Evolutionary conservation across 2,113 vertebrate species (phyloP).

Genomic region (Seriola quinqueradiata): DNA sequence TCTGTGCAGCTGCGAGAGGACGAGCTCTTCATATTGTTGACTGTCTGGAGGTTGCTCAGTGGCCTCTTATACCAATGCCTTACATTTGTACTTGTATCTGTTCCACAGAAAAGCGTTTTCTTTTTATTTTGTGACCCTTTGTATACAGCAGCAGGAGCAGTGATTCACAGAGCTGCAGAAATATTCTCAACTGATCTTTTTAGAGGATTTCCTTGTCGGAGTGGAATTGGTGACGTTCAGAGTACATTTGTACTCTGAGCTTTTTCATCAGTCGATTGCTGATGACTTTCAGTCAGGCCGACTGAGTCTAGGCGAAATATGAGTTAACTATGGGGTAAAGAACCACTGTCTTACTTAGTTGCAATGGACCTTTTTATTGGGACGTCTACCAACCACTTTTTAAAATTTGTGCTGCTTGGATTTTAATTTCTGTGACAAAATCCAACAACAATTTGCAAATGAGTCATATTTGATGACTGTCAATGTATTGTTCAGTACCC

Average conservation of each 20-base stretch:
- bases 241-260: neutral
- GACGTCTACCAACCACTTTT: constrained; percentile 39
- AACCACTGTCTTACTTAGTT: constrained; percentile 68
- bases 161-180: neutral
- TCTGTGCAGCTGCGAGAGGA: constrained; percentile 60
- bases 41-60: constrained; percentile 36
- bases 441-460: constrained; percentile 22
- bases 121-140: constrained; percentile 48
- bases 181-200: neutral
- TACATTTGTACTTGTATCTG: constrained; percentile 76
- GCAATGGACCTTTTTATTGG: constrained; percentile 43
- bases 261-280: constrained; percentile 8
- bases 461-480: constrained; percentile 28
- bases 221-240: neutral
- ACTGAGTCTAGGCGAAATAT: neutral
- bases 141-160: constrained; percentile 29
- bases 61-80: constrained; percentile 79
- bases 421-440: constrained; percentile 37
- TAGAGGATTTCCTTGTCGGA: too few relatives aligned
- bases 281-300: constrained; percentile 11
- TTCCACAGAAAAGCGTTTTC: constrained; percentile 48
- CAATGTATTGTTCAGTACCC: constrained; percentile 7
- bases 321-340: constrained; percentile 54
- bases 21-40: constrained; percentile 44
- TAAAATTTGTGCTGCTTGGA: constrained; percentile 27